Percentiles rank a stretch among this genome's conserved stretches.
Evolutionary conservation across 2,113 vertebrate species (phyloP).

Genomic region (Chaetura pelagica): DNA sequence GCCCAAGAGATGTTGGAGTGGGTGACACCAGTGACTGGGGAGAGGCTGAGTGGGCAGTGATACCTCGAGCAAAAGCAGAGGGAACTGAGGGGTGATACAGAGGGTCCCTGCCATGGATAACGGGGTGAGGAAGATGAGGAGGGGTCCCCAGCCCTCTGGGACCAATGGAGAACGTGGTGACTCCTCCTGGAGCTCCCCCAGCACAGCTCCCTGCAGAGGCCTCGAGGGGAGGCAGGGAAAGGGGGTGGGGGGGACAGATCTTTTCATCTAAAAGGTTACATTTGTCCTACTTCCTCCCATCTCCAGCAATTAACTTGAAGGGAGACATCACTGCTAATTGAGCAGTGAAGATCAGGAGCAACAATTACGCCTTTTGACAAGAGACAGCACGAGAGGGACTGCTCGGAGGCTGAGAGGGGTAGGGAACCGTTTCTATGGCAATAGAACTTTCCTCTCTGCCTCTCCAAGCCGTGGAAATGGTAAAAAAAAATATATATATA

Average conservation of each 20-base stretch:
- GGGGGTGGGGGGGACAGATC: slow-evolving; percentile 36
- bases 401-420: slow-evolving; percentile 75
- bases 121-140: not conserved
- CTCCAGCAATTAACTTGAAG: slow-evolving; percentile 80
- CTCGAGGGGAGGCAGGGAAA: slow-evolving; percentile 6
- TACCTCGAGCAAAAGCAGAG: not conserved
- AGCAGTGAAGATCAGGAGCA: slow-evolving; percentile 79
- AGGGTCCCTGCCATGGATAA: not conserved
- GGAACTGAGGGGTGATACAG: rapidly evolving
- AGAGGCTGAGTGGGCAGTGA: not conserved
- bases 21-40: not conserved
- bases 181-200: not conserved
- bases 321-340: slow-evolving; percentile 80
- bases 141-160: not conserved
- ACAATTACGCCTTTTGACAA: slow-evolving; percentile 81
- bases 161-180: rapidly evolving
- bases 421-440: slow-evolving; percentile 77
- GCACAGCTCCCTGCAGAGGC: not conserved
- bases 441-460: slow-evolving; percentile 72
- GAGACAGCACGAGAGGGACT: slow-evolving; percentile 75
- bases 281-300: slow-evolving; percentile 78
- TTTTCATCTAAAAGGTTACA: slow-evolving; percentile 81
- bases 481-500: too few relatives aligned
- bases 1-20: not conserved
- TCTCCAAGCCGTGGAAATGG: slow-evolving; percentile 72